Conservation (phyloP, 92 coral and sea anemone species). For the Actinernus sp. region DNA sequence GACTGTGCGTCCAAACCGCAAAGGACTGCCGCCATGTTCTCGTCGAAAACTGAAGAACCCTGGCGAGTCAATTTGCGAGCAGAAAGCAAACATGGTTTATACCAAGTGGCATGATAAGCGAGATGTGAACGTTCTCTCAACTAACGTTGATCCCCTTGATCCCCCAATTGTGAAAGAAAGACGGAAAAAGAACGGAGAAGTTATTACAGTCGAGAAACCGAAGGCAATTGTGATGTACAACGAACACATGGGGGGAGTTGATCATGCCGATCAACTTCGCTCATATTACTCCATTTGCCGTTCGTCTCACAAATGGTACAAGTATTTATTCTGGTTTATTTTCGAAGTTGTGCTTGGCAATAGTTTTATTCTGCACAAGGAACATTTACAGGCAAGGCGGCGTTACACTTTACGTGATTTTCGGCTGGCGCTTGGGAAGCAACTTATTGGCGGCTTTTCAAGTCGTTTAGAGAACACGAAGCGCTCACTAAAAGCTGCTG, state of each 20-base stretch:
- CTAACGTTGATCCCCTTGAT: slow-evolving; percentile 11
- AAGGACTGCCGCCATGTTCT: slow-evolving; percentile 43
- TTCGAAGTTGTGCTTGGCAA: slow-evolving; percentile 16
- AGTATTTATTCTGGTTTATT: slow-evolving; percentile 21
- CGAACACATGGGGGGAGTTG: too few relatives aligned
- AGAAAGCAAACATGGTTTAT: slow-evolving; percentile 26
- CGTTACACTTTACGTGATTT: too few relatives aligned
- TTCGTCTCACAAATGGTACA: slow-evolving; percentile 21
- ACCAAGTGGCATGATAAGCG: slow-evolving; percentile 53
- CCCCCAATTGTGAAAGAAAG: slow-evolving; percentile 2
- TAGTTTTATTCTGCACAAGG: slow-evolving; percentile 11
- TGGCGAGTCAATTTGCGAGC: not conserved
- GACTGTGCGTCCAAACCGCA: slow-evolving; percentile 52
- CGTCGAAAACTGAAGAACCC: slow-evolving; percentile 34
- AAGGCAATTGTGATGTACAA: slow-evolving; percentile 19
- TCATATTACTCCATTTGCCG: slow-evolving; percentile 29
- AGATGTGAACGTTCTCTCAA: slow-evolving; percentile 20
- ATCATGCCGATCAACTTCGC: too few relatives aligned
- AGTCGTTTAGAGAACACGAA: too few relatives aligned
- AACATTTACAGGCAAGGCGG: too few relatives aligned
- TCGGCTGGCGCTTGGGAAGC: too few relatives aligned
- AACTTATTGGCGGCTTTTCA: too few relatives aligned
- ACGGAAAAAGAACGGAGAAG: not conserved
- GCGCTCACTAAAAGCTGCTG: too few relatives aligned
- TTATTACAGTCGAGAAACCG: slow-evolving; percentile 4